Conservation (phyloP, 2,888 invertebrate species). For the Nowickia ferox region DNA sequence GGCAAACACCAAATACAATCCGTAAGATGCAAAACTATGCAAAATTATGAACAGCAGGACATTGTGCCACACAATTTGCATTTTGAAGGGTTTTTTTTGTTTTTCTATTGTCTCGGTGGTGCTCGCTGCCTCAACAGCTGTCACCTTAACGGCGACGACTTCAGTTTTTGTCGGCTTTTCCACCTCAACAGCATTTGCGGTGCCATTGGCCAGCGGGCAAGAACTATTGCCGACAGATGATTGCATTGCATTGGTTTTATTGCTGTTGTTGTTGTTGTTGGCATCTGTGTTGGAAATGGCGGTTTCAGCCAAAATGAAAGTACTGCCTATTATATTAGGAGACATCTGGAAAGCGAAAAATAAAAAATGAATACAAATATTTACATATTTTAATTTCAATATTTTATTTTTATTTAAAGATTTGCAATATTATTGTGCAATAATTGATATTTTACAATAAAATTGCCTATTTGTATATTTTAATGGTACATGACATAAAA, state of each 20-base stretch:
- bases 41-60: conserved; percentile 89
- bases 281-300: conserved; percentile 78
- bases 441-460: no score
- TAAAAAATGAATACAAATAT: neutral
- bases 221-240: conserved; percentile 36
- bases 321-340: conserved; percentile 86
- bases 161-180: conserved; percentile 63
- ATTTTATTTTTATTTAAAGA: no score
- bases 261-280: conserved; percentile 75
- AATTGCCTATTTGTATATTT: no score
- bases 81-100: conserved; percentile 76
- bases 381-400: no score
- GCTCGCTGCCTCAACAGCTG: conserved; percentile 12
- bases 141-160: neutral
- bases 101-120: conserved; percentile 46
- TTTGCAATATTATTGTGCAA: no score
- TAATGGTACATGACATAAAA: no score
- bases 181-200: conserved; percentile 69
- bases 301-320: conserved; percentile 85
- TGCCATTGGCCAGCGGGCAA: neutral
- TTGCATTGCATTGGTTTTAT: conserved; percentile 68
- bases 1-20: conserved; percentile 84
- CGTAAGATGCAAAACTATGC: conserved; percentile 87
- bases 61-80: conserved; percentile 92
- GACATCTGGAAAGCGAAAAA: conserved; percentile 83